Percentiles rank a stretch among this genome's conserved stretches.
These are phyloP conservation scores for Phycodurus eques DNA, from an alignment of 2,113 vertebrate genomes.

Conservation along the genomic window DNA sequence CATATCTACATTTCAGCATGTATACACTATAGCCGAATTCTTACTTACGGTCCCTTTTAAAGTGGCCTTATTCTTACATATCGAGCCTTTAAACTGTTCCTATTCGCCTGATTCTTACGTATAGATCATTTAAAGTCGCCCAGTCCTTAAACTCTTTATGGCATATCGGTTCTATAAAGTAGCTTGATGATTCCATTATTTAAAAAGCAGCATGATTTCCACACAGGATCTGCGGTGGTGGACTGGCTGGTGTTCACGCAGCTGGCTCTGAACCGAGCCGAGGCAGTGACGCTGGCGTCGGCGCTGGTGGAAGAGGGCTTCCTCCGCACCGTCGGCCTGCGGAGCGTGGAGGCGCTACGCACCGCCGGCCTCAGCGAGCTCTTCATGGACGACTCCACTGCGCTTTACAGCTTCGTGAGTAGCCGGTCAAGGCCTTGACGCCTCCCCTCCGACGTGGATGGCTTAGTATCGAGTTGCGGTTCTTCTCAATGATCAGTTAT, in stretches of 20 bases:
- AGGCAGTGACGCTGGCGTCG: constrained; percentile 84
- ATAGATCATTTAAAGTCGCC: no score
- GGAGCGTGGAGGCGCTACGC: constrained; percentile 77
- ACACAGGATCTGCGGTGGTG: constrained; percentile 83
- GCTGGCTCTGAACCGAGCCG: constrained; percentile 79
- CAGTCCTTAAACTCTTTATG: no score
- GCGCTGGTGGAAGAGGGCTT: constrained; percentile 88
- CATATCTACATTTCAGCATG: no score
- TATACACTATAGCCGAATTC: no score
- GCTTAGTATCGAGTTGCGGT: background rate
- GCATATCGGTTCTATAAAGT: no score
- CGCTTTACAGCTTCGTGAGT: constrained; percentile 86
- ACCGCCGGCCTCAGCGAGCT: constrained; percentile 78
- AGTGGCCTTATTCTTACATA: no score
- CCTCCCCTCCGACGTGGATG: background rate
- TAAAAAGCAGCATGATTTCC: background rate
- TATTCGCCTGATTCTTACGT: no score
- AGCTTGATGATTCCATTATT: no score
- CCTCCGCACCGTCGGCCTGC: constrained; percentile 77
- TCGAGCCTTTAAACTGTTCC: no score
- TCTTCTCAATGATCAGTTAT: no score
- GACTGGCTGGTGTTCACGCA: constrained; percentile 90
- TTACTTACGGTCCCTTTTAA: no score
- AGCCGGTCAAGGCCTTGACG: no score
- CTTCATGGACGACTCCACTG: constrained; percentile 89